phyloP scores from a whole-genome alignment of 2,888 invertebrate species.

The Scaptodrosophila latifasciaeformis region DNA sequence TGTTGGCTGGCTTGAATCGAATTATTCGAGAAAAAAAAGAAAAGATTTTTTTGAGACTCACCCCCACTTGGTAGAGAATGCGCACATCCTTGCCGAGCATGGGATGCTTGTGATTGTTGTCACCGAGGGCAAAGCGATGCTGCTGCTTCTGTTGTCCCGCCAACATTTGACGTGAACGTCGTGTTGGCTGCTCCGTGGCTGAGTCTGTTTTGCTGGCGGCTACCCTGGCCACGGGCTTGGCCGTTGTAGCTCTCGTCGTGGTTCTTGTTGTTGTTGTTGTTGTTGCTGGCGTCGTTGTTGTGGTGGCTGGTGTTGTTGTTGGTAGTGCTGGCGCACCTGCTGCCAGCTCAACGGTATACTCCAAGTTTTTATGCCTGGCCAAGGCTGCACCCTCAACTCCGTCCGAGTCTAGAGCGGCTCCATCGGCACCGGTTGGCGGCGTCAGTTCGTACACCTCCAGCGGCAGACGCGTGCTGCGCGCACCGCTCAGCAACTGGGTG shows the following conservation, averaged over 20 bases:
- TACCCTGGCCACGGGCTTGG: slow-evolving; percentile 24
- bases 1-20: no score
- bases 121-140: slow-evolving; percentile 18
- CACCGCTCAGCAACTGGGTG: slow-evolving; percentile 32
- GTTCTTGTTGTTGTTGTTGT: slow-evolving; percentile 18
- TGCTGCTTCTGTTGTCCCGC: slow-evolving; percentile 45
- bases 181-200: slow-evolving; percentile 48
- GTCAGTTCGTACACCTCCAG: slow-evolving; percentile 74
- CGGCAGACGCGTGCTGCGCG: slow-evolving; percentile 71
- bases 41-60: slow-evolving; percentile 50
- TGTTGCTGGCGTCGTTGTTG: slow-evolving; percentile 10
- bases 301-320: slow-evolving; percentile 21
- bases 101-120: slow-evolving; percentile 30
- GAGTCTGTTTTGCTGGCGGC: slow-evolving; percentile 27
- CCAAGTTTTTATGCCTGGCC: slow-evolving; percentile 56
- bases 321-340: slow-evolving; percentile 28
- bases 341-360: slow-evolving; percentile 62
- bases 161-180: slow-evolving; percentile 76
- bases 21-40: background rate
- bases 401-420: slow-evolving; percentile 24
- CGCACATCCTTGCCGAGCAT: slow-evolving; percentile 73
- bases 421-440: slow-evolving; percentile 39
- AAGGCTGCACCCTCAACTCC: slow-evolving; percentile 11
- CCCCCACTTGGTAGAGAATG: slow-evolving; percentile 80
- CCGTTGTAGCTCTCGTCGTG: slow-evolving; percentile 15